These are phyloP conservation scores for Leucoraja ocellata DNA, from an alignment of 2,797 vertebrate species.

Conservation along the genomic window DNA sequence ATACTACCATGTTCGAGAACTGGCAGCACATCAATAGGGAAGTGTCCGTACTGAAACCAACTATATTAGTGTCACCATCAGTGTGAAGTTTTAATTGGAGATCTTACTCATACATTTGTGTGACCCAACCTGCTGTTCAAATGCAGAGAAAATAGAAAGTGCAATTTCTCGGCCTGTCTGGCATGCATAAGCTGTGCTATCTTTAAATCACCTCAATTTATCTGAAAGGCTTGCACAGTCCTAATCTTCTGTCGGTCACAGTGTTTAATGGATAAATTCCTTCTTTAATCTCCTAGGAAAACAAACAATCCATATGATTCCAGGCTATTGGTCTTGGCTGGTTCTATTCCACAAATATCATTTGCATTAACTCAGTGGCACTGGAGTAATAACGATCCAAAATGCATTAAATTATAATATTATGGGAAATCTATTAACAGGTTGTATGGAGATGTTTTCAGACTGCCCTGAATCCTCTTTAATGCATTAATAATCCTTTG, in stretches of 20 bases:
- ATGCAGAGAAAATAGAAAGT: too few species aligned
- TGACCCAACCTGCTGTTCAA: too few species aligned
- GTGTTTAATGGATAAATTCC: not conserved
- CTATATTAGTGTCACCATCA: too few species aligned
- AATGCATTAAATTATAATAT: not conserved
- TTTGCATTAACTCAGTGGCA: not conserved
- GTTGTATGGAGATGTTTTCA: not conserved
- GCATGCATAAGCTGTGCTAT: not conserved
- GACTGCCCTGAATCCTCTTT: not conserved
- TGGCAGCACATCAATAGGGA: too few species aligned
- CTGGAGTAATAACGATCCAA: not conserved
- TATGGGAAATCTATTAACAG: not conserved
- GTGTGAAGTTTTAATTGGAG: too few species aligned
- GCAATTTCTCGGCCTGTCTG: too few species aligned
- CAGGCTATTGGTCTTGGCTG: not conserved
- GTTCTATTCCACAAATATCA: not conserved
- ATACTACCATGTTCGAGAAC: too few species aligned
- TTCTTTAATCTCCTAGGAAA: not conserved
- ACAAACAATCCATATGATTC: not conserved
- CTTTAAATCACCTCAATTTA: not conserved
- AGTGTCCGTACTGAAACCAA: too few species aligned
- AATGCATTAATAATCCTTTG: not conserved
- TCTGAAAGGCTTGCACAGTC: not conserved
- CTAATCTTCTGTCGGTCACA: not conserved
- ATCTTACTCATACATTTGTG: too few species aligned